These are phyloP conservation scores for Gisinianus flammeolus DNA, from an alignment of 2,888 invertebrate genomes.

Conservation along the genomic window DNA sequence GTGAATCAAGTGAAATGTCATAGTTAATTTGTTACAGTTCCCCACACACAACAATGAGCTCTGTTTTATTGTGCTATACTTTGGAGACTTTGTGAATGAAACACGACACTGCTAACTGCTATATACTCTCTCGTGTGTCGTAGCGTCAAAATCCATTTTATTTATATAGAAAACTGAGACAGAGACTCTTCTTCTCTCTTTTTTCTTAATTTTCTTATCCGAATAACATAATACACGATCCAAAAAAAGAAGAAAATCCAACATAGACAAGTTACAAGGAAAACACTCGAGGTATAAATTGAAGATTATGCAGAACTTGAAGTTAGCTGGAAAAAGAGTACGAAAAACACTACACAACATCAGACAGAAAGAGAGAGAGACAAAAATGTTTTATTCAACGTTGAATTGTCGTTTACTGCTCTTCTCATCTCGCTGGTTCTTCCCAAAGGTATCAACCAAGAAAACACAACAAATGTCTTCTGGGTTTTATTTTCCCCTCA, in stretches of 20 bases:
- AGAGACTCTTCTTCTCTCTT: no score
- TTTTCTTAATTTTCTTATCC: not conserved
- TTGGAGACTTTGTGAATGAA: constrained; percentile 18
- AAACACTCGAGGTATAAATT: no score
- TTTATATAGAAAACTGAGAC: no score
- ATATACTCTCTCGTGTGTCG: constrained; percentile 8
- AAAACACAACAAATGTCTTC: not conserved
- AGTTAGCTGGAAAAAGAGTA: not conserved
- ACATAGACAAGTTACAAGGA: no score
- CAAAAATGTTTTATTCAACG: constrained; percentile 22
- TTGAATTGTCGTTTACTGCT: not conserved
- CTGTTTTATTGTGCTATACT: not conserved
- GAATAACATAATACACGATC: not conserved
- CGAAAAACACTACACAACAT: no score
- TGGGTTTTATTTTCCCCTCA: no score
- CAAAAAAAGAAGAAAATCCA: no score
- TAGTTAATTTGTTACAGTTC: constrained; percentile 35
- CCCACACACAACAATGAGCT: not conserved
- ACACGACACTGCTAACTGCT: constrained; percentile 32
- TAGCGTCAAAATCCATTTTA: constrained; percentile 19
- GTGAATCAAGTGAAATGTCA: constrained; percentile 11
- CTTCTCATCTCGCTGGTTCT: no score
- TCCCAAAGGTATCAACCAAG: no score
- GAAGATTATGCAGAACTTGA: not conserved
- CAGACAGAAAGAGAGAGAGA: no score